These are phyloP conservation scores for Phaedon cochleariae DNA, from an alignment of 2,888 invertebrate genomes.

Conservation along the genomic window DNA sequence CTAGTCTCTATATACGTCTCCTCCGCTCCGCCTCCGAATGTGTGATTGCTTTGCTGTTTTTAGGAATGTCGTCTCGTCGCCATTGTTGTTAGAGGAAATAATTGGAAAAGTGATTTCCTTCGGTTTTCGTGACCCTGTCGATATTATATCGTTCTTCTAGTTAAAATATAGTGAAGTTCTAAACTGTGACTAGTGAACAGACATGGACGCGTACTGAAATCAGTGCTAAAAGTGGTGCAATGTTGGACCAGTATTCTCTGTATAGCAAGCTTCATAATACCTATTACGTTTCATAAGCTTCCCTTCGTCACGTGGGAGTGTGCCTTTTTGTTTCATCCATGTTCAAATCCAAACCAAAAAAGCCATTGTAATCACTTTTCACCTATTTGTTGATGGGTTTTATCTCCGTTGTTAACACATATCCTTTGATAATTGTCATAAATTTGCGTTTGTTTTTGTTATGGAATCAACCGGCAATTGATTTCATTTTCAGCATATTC, in stretches of 20 bases:
- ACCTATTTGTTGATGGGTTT: conserved; percentile 20
- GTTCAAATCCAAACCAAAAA: conserved; percentile 33
- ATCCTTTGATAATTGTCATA: conserved; percentile 20
- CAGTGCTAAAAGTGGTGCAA: conserved; percentile 59
- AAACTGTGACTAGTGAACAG: conserved; percentile 28
- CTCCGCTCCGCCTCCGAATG: conserved; percentile 33
- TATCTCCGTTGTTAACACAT: conserved; percentile 12
- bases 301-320: conserved; percentile 56
- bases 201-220: conserved; percentile 46
- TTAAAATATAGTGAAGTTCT: conserved; percentile 9
- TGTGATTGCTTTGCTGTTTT: conserved; percentile 60
- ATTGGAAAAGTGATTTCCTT: conserved; percentile 44
- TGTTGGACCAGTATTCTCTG: conserved; percentile 56
- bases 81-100: conserved; percentile 61
- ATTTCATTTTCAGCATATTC: conserved; percentile 29
- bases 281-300: conserved; percentile 57
- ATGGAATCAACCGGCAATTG: conserved; percentile 58
- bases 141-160: conserved; percentile 11
- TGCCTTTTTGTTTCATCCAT: conserved; percentile 43
- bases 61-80: conserved; percentile 55
- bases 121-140: conserved; percentile 5
- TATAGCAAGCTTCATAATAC: conserved; percentile 47
- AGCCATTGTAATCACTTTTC: conserved; percentile 22
- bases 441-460: conserved; percentile 32
- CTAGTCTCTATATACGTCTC: conserved; percentile 4